These are phyloP conservation scores for Palaemon carinicauda DNA, from an alignment of 1,140 invertebrate species.

Conservation along the genomic window DNA sequence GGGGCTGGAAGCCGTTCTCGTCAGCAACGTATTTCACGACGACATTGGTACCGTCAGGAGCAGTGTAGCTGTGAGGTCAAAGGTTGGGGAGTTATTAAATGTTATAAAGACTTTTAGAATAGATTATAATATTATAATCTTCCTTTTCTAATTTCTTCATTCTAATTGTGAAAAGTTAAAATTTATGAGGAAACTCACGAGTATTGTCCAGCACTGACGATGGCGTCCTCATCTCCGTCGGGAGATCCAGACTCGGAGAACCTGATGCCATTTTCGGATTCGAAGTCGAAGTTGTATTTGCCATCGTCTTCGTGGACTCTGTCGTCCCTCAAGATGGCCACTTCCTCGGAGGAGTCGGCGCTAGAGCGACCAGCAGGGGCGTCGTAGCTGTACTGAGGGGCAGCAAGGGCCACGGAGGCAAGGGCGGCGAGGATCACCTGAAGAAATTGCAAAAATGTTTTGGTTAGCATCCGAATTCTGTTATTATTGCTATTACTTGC, in stretches of 20 bases:
- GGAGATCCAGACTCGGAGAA: constrained; percentile 37
- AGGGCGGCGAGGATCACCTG: constrained; percentile 20
- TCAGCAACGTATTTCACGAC: not conserved
- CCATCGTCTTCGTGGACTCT: constrained; percentile 35
- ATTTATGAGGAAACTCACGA: constrained; percentile 30
- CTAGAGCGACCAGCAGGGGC: not conserved
- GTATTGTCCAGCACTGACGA: constrained; percentile 34
- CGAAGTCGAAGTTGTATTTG: constrained; percentile 40
- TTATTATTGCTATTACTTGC: too few relatives aligned
- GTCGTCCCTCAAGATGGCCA: constrained; percentile 21
- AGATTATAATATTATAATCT: not conserved
- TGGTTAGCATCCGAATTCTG: too few relatives aligned
- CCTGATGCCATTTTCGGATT: constrained; percentile 47
- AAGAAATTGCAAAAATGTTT: too few relatives aligned
- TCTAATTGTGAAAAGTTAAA: too few relatives aligned
- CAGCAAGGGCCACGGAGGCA: not conserved
- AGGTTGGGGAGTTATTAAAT: not conserved
- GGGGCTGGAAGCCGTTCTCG: constrained; percentile 76
- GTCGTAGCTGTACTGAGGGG: not conserved
- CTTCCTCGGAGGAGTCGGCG: not conserved
- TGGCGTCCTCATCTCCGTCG: constrained; percentile 28
- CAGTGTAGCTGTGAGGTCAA: not conserved
- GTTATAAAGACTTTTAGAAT: too few relatives aligned
- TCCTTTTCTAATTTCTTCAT: not conserved
- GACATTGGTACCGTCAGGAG: constrained; percentile 17